Percentiles rank a stretch among this genome's conserved stretches.
Conservation (phyloP, 2,797 vertebrate species). For the Myoxocephalus aenaeus region DNA sequence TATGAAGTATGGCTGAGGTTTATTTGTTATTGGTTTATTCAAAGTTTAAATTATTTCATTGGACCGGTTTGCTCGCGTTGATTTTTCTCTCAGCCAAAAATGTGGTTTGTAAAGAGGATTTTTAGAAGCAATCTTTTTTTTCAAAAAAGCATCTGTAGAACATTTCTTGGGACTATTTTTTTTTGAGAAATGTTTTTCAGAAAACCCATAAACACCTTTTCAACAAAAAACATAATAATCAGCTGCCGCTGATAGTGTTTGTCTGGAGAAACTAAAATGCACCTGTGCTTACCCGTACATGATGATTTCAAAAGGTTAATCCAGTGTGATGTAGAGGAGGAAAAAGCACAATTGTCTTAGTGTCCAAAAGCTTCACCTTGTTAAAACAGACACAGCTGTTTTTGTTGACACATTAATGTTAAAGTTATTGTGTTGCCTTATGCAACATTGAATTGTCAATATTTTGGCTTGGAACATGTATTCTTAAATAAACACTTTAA, state of each 20-base stretch:
- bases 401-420: neutral
- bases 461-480: neutral
- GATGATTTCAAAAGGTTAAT: no score
- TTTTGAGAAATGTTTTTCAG: no score
- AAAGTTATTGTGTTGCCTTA: neutral
- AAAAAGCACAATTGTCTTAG: neutral
- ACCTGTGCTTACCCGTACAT: neutral
- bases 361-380: neutral
- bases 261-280: neutral
- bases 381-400: neutral
- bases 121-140: neutral
- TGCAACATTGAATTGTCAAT: neutral
- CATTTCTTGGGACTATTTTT: no score
- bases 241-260: no score
- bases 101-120: neutral
- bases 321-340: neutral
- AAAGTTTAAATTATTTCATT: neutral
- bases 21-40: no score
- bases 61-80: neutral
- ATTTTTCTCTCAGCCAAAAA: neutral
- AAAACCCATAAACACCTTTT: neutral
- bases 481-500: neutral
- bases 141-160: neutral
- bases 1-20: neutral
- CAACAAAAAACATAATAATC: neutral